Evolutionary conservation across 1,140 invertebrate genomes (phyloP).

Genomic region (Plectus sambesii): DNA sequence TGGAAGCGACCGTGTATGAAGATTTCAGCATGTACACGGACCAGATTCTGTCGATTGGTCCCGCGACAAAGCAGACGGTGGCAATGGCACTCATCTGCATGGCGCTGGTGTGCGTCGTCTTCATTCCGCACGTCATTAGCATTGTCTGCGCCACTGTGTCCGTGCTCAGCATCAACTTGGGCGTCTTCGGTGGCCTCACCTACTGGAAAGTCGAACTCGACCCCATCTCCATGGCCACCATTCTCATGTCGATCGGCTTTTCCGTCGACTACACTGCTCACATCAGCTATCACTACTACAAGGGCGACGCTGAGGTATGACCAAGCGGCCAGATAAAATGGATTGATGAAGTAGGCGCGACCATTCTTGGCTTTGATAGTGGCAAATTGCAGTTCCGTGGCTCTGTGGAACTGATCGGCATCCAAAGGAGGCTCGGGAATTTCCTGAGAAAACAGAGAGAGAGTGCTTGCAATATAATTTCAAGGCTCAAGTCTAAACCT

Average conservation of each 20-base stretch:
- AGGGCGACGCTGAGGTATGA: conserved; percentile 48
- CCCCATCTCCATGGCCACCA: conserved; percentile 49
- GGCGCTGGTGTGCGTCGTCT: conserved; percentile 47
- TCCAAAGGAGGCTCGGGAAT: conserved; percentile 41
- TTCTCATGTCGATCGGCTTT: conserved; percentile 50
- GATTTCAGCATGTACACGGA: conserved; percentile 45
- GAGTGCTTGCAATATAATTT: background rate
- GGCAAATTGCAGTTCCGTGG: conserved; percentile 40
- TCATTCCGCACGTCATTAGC: conserved; percentile 47
- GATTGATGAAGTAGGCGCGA: conserved; percentile 40
- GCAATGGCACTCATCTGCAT: conserved; percentile 47
- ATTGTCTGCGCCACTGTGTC: conserved; percentile 45
- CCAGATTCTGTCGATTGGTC: conserved; percentile 46
- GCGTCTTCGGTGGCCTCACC: conserved; percentile 47
- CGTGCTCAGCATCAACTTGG: conserved; percentile 47
- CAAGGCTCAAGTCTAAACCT: conserved; percentile 12
- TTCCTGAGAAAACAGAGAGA: conserved; percentile 34
- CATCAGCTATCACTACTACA: conserved; percentile 52
- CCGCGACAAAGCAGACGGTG: conserved; percentile 47
- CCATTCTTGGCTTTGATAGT: conserved; percentile 40
- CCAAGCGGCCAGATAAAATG: conserved; percentile 44
- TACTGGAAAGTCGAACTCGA: conserved; percentile 47
- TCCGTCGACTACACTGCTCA: conserved; percentile 50
- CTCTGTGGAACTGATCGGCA: conserved; percentile 38
- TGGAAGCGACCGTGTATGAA: conserved; percentile 44